A percentile compares a stretch with the other conserved stretches of the same genome.
These are phyloP conservation scores for Podiceps cristatus DNA, from an alignment of 2,113 vertebrate genomes.

Conservation along the genomic window DNA sequence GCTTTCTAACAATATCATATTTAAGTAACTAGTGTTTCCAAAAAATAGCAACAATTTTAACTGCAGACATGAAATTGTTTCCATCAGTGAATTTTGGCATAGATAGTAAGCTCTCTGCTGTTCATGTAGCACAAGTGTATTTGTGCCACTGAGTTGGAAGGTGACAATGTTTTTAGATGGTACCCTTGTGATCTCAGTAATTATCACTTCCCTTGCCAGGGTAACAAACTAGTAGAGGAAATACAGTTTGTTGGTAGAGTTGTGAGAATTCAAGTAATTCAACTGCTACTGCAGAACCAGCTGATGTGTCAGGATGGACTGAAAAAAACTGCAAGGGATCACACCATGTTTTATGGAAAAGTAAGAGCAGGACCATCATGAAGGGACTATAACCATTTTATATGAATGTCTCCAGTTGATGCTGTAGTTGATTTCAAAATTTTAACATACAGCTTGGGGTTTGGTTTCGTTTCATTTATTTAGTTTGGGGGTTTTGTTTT, in stretches of 20 bases:
- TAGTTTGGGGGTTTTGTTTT: too few species aligned
- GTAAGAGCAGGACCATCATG: background rate
- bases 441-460: background rate
- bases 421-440: background rate
- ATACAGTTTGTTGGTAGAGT: background rate
- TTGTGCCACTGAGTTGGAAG: background rate
- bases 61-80: background rate
- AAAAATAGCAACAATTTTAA: background rate
- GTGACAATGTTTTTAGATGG: slow-evolving; percentile 1
- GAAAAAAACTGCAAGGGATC: background rate
- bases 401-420: background rate
- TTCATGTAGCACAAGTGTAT: background rate
- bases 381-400: background rate
- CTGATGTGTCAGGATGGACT: background rate
- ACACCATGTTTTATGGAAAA: background rate
- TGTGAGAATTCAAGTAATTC: slow-evolving; percentile 15
- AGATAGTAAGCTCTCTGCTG: background rate
- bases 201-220: slow-evolving; percentile 33
- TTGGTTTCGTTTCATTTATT: too few species aligned
- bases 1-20: background rate
- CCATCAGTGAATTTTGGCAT: background rate
- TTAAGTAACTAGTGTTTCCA: background rate
- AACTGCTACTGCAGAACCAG: background rate
- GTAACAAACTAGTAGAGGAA: background rate
- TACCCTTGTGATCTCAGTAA: slow-evolving; percentile 9